Evolutionary conservation across 2,113 vertebrate genomes (phyloP).

Genomic region (Myrmecobius fasciatus): DNA sequence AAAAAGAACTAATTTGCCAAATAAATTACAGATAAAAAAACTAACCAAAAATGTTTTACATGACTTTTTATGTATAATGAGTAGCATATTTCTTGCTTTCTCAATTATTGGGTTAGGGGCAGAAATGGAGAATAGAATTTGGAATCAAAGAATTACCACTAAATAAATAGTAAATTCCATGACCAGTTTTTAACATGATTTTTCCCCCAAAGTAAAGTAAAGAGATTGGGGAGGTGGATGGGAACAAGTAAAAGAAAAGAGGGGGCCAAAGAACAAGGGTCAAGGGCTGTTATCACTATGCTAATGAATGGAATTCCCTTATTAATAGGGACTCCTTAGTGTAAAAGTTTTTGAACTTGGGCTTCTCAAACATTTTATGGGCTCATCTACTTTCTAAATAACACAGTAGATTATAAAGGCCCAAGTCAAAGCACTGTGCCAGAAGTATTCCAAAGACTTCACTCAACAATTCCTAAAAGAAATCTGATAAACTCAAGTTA

Average conservation of each 20-base stretch:
- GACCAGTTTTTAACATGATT: not conserved
- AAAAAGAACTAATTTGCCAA: slow-evolving; percentile 39
- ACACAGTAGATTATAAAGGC: slow-evolving; percentile 3
- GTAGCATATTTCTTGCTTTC: too few relatives aligned
- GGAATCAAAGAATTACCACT: not conserved
- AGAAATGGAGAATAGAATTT: not conserved
- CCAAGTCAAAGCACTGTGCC: slow-evolving; percentile 30
- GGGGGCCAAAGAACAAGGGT: not conserved
- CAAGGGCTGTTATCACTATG: not conserved
- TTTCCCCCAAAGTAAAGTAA: not conserved
- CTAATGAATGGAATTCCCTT: slow-evolving; percentile 21
- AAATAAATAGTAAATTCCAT: not conserved
- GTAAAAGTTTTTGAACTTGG: slow-evolving; percentile 18
- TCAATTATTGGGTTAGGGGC: not conserved
- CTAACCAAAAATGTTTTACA: not conserved
- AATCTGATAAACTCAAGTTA: not conserved
- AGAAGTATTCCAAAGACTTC: slow-evolving; percentile 57
- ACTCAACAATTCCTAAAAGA: slow-evolving; percentile 76
- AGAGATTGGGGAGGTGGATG: not conserved
- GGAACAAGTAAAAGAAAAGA: not conserved
- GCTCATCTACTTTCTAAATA: slow-evolving; percentile 62
- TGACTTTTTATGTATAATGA: too few relatives aligned
- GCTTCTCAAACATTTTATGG: slow-evolving; percentile 54
- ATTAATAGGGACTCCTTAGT: slow-evolving; percentile 8
- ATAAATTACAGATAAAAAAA: slow-evolving; percentile 6